These are phyloP conservation scores for Pseudotriccus pelzelni DNA, from an alignment of 2,797 vertebrate species.

Conservation along the genomic window DNA sequence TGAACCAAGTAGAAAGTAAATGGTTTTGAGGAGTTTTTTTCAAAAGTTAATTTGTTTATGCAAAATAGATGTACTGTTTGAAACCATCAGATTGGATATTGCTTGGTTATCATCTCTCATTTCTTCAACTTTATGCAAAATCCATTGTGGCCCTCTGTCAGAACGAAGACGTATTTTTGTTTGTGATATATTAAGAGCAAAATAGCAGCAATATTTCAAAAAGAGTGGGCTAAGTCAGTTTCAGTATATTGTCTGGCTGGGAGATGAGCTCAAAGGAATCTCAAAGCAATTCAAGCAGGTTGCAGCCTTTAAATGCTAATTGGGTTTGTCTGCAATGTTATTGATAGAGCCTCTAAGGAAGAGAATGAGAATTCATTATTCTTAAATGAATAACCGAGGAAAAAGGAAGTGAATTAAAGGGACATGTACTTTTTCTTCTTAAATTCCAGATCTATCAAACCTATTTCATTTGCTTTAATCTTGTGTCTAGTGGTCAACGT, in stretches of 20 bases:
- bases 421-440: background rate
- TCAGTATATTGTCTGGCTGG: conserved; percentile 3
- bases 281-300: conserved; percentile 19
- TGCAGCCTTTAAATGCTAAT: conserved; percentile 43
- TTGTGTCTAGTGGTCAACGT: background rate
- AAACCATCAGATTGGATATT: background rate
- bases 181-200: conserved; percentile 34
- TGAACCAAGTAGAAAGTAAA: background rate
- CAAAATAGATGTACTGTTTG: background rate
- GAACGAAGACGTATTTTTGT: background rate
- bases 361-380: conserved; percentile 20
- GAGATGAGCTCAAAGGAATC: conserved; percentile 24
- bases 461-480: background rate
- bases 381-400: background rate
- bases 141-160: background rate
- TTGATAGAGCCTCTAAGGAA: conserved; percentile 34
- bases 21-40: background rate
- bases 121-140: conserved; percentile 17
- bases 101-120: conserved; percentile 2
- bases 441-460: background rate
- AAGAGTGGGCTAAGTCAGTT: conserved; percentile 28
- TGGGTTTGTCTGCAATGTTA: conserved; percentile 23
- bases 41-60: background rate
- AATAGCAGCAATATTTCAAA: conserved; percentile 26
- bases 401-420: background rate